Evolutionary conservation across 2,888 invertebrate species (phyloP), one percentile per base, ranked within the genome.

Genomic region (Sceliomorpha sp.): DNA sequence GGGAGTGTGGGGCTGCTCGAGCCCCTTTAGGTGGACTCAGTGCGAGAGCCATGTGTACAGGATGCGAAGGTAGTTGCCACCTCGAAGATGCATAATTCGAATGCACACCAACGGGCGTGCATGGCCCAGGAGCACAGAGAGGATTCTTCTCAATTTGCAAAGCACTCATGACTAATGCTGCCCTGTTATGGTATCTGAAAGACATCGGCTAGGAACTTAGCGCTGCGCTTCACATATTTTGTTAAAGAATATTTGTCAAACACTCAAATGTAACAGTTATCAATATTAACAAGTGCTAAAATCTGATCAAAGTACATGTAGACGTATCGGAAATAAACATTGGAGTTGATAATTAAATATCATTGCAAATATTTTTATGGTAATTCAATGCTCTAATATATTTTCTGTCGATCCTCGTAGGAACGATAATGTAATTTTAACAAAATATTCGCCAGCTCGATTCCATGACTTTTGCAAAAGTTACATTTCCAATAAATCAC

Each of bases 121-220:
- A 92, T 0, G 96, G 96, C 36, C 96, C 96, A n/a, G 95, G 95
- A 63, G 95, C 95, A 32, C 94, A 94, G 71, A 96, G 93, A 47
- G 96, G 96, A 90, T 96, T 94, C 89, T 96, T 97, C 89, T 97
- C 97, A 76, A 97, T 96, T 91, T 97, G 96, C 66, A 97, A 91
- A 50, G 97, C 96, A 88, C 96, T 96, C 89, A 97, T 95, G 62
- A 97, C 97, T 75, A 97, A 94, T 63, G 96, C 96, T 89, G 96
- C 96, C 75, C 97, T 93, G 88, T 96, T 96, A 90, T 97, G 96
- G 89, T 97, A 97, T 90, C 97, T 97, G 89, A 81, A 90, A 89
- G 81, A 80, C 36, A 82, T 74, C 59, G 70, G 79, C 82, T 82
- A 59, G 63, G 73, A 79, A 74, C 83, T 83, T 83, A 82, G 73